phyloP scores from a whole-genome alignment of 2,113 vertebrate species.

The Callopanchax toddi region DNA sequence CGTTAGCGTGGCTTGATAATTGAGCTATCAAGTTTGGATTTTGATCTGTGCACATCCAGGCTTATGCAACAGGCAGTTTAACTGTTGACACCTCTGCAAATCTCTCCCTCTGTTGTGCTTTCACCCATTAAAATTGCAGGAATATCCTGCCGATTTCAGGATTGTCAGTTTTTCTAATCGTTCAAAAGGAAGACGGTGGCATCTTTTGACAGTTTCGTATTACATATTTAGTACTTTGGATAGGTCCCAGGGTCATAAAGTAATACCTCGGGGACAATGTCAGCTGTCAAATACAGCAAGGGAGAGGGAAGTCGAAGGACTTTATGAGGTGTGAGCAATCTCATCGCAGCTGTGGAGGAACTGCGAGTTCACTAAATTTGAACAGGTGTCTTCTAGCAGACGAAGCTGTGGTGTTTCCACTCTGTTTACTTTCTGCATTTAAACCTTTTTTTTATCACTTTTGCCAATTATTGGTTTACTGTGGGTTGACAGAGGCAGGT shows the following conservation, averaged over 20 bases:
- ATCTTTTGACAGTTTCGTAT: slow-evolving; percentile 24
- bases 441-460: neutral
- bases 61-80: slow-evolving; percentile 45
- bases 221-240: slow-evolving; percentile 34
- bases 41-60: slow-evolving; percentile 35
- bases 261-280: slow-evolving; percentile 19
- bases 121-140: slow-evolving; percentile 32
- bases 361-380: neutral
- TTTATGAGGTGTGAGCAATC: neutral
- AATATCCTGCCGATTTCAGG: slow-evolving; percentile 1
- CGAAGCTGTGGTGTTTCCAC: neutral
- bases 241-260: slow-evolving; percentile 27
- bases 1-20: slow-evolving; percentile 31
- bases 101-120: slow-evolving; percentile 13
- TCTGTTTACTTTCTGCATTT: slow-evolving; percentile 9
- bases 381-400: slow-evolving; percentile 29
- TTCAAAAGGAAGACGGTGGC: slow-evolving; percentile 6
- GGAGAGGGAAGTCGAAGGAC: neutral
- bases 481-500: slow-evolving; percentile 8
- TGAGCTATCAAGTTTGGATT: slow-evolving; percentile 39
- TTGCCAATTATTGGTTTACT: neutral
- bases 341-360: slow-evolving; percentile 23
- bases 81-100: slow-evolving; percentile 45
- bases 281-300: slow-evolving; percentile 11
- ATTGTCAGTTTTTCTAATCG: neutral